These are phyloP conservation scores for Pocillopora meandrina DNA, from an alignment of 92 coral and sea anemone genomes.

Conservation along the genomic window DNA sequence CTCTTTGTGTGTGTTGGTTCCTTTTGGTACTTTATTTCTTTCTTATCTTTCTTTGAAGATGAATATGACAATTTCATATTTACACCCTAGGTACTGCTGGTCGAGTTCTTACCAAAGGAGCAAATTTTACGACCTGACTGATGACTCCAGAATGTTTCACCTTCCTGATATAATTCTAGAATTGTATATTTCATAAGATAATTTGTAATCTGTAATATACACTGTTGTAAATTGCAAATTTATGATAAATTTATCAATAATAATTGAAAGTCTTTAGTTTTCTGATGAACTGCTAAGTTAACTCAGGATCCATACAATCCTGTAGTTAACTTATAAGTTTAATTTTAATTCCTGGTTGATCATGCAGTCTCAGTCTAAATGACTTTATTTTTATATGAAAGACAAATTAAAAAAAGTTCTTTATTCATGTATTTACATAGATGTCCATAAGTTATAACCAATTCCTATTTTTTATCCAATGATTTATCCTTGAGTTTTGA, in stretches of 20 bases:
- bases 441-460: neutral
- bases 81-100: conserved; percentile 80
- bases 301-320: neutral
- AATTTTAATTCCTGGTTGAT: neutral
- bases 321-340: neutral
- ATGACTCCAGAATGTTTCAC: neutral
- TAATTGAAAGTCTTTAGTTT: neutral
- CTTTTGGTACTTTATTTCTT: no score
- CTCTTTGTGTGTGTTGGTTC: no score
- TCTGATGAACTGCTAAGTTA: neutral
- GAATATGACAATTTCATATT: neutral
- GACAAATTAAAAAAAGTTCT: neutral
- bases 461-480: neutral
- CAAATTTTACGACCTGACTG: conserved; percentile 94
- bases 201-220: conserved; percentile 41
- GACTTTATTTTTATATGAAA: conserved; percentile 40
- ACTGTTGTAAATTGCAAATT: conserved; percentile 22
- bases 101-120: conserved; percentile 92
- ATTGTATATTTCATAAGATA: conserved; percentile 39
- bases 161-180: conserved; percentile 22
- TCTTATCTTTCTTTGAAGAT: no score
- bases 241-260: conserved; percentile 16
- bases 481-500: neutral
- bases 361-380: conserved; percentile 17
- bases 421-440: neutral